Base-by-base conservation (phyloP, 2,797 vertebrate genomes). In the Amphiprion clarkii region DNA sequence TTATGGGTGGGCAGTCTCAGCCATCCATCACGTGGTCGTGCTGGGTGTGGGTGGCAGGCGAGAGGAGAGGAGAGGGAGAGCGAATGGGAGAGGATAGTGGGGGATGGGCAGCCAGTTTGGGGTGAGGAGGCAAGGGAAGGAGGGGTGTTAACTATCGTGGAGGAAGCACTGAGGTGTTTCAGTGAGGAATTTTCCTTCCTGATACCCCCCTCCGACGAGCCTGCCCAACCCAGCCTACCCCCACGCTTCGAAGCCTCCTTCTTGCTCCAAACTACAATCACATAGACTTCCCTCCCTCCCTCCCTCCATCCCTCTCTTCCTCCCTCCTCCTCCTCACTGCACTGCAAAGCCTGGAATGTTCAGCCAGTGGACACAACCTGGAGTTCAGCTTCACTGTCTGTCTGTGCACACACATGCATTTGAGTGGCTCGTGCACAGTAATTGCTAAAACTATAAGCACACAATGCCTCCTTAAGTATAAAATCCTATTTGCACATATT, bases 111-210 rank as follows among this genome's bases (percentile, higher is more conserved):
- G 80, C 53, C 59, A 19, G 85, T 86, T 92, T 78, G 79, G 89
- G 83, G 90, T 90, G 87, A 81, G 86, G 81, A 79, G 84, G 72
- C 65, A 46, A 19, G 71, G 76, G n/a, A 67, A 82, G 72, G 70
- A 79, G 90, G 92, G 89, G 87, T 88, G 92, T 93, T 88, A 93
- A 92, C 87, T 85, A 90, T 93, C 79, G 76, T 83, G 81, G 89
- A 93, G 93, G 93, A 95, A 93, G 92, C 89, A 90, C 83, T 89
- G 93, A 95, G 94, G 93, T 94, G 93, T 95, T 94, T 93, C 90
- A 86, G 88, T 58, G 67, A 94, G 93, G 93, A 95, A 93, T 46
- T 95, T 92, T 93, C 85, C 89, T 89, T 88, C 89, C 83, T n/a
- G 69, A 92, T 89, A 87, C 88, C 82, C 87, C 89, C 90, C 77